Evolutionary conservation across 2,113 vertebrate genomes (phyloP), one percentile per base, ranked within the genome.

Genomic region (Meles meles): DNA sequence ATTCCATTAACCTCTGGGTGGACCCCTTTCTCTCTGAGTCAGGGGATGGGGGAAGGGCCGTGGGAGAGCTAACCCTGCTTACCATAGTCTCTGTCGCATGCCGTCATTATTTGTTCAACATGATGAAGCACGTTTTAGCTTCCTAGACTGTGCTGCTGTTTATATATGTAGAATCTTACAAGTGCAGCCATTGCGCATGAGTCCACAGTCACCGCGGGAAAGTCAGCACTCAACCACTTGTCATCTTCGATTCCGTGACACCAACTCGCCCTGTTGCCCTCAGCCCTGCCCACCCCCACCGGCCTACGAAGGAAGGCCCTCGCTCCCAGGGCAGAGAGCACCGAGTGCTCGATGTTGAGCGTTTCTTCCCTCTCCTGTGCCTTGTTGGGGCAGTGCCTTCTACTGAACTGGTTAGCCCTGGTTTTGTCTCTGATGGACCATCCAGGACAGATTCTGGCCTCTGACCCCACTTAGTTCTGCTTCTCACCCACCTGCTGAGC

Each of bases 111-210:
- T 57, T 47, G 6, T 39, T 37, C 25, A 13, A 47, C 20, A 65
- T 25, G 67, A 29, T 27, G 17, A 29, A 10, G 3, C 21, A 57
- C 57, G n/a, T n/a, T 57, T 74, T 29, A 4, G 44, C 65, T 74
- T 83, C 29, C 13, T 72, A 10, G 13, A 44, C 34, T 61, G 17
- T 17, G 25, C 2, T 12, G 12, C 20, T 5, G 7, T 67, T 44
- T 7, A 8, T 3, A 11, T 2, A 4, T 3, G 3, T 0, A 1
- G 29, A 11, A 9, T 65, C 39, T 29, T 11, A 6, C 37, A 12
- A 17, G 27, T 39, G 10, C 10, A 80, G 39, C 39, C 1, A 39
- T 29, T 69, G 27, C 57, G 61, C 27, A 3, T 25, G 25, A 82
- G 72, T 59, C 31, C 23, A 27, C 23, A 12, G 4, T 37, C 21